phyloP scores from a whole-genome alignment of 2,888 invertebrate species.

The Drosophila diplacantha region DNA sequence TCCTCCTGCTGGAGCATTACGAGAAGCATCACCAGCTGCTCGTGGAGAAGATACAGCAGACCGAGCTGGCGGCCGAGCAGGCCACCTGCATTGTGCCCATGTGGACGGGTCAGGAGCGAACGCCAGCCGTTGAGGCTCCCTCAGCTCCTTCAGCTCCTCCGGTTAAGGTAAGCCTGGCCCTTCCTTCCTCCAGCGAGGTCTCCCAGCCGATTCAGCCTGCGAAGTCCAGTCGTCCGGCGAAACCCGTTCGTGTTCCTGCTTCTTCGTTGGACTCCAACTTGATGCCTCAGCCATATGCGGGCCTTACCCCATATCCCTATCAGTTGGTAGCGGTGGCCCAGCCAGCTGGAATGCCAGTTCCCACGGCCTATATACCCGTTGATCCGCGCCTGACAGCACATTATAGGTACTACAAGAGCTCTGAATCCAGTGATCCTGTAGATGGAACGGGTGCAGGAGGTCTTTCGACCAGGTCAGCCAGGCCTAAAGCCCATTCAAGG shows the following conservation, averaged over 20 bases:
- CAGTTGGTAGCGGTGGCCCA: conserved; percentile 16
- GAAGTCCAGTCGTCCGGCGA: neutral
- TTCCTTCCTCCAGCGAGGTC: neutral
- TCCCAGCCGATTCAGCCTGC: neutral
- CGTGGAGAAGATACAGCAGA: conserved; percentile 57
- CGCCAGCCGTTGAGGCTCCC: neutral
- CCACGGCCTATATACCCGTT: neutral
- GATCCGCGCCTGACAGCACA: neutral
- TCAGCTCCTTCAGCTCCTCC: neutral
- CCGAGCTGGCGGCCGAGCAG: conserved; percentile 47
- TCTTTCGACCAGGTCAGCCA: neutral
- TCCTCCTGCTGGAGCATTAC: conserved; percentile 67
- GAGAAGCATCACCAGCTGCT: conserved; percentile 68
- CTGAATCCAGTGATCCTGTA: neutral
- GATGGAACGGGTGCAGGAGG: neutral
- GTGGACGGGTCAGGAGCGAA: conserved; percentile 27
- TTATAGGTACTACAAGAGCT: neutral
- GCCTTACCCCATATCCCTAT: conserved; percentile 4
- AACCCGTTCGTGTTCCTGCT: neutral
- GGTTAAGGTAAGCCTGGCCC: neutral
- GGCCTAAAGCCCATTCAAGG: neutral
- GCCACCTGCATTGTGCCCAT: conserved; percentile 42
- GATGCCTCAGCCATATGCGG: neutral
- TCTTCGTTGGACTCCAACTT: neutral
- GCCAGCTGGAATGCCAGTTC: neutral